Base-by-base conservation (phyloP, 1,140 invertebrate genomes). In the Araneus ventricosus region DNA sequence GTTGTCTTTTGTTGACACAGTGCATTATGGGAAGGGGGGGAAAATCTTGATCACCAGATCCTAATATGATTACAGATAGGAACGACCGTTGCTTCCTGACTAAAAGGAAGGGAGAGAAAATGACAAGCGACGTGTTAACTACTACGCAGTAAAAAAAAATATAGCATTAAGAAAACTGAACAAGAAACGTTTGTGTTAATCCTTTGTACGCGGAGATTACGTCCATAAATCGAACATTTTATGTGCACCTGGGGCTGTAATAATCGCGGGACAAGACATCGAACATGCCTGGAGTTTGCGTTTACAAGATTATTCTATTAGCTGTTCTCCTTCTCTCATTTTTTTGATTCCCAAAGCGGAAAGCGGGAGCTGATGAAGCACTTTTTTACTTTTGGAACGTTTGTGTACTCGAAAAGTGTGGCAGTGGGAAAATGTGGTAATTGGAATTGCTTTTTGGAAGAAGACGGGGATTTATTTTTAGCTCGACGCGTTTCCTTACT, bases 271-370 rank as follows among this genome's bases (percentile, higher is more conserved):
- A 75, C 67, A 34, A 34, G 70, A 37, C 70, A 34, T 20, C 10
- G 70, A 34, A 63, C 59, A 63, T 63, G 59, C 59, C 59, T 20
- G 70, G 17, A 75, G 45, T 84, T 57, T 57, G 6, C 39, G 39
- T 57, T 84, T 57, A 84, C 82, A 84, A 84, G 82, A 84, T 84
- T 84, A 84, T 84, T 84, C 41, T 84, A 84, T 84, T 84, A 84
- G 82, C 41, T 14, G 5, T 27, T 39, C 30, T 80, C 8, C 27
- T 5, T 37, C 27, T 80, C 17, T 52, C n/a, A 20, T 84, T 84
- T 84, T 57, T 45, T 84, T 17, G 5, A 75, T 5, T 75, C n/a
- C 82, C 82, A 52, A 84, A 57, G 41, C 82, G 41, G 70, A 75
- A 75, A 30, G 34, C 20, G 37, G 34, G 34, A 75, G 70, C 70